These are phyloP conservation scores for Diaprepes abbreviatus DNA, from an alignment of 2,888 invertebrate species.

Conservation along the genomic window DNA sequence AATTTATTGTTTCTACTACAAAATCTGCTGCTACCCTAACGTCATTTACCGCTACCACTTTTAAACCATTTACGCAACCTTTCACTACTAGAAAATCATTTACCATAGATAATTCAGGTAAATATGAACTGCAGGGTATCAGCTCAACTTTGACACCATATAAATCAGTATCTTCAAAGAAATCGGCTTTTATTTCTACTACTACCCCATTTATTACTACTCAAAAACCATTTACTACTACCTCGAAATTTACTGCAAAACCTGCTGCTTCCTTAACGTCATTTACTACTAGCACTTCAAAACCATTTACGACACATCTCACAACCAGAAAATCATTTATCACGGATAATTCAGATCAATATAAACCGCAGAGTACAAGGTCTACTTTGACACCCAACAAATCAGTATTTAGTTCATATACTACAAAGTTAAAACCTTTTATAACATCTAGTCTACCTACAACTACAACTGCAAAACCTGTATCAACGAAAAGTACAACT, in stretches of 20 bases:
- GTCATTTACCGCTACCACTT: neutral
- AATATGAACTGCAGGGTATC: neutral
- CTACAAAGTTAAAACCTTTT: neutral
- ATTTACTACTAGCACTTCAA: neutral
- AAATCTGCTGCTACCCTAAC: neutral
- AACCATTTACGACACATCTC: neutral
- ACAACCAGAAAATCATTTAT: slow-evolving; percentile 2
- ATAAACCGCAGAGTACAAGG: neutral
- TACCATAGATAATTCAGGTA: neutral
- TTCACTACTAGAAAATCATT: neutral
- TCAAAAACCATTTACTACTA: neutral
- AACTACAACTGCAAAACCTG: neutral
- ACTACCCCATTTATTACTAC: neutral
- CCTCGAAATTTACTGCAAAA: neutral
- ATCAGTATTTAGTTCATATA: neutral
- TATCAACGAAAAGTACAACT: neutral
- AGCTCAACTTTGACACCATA: neutral
- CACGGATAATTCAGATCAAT: neutral
- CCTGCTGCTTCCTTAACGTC: neutral
- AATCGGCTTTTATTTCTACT: neutral
- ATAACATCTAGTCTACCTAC: neutral
- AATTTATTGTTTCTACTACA: neutral
- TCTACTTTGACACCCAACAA: neutral
- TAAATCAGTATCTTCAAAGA: neutral
- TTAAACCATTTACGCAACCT: neutral